These are phyloP conservation scores for Poeciliopsis occidentalis DNA, from an alignment of 2,113 vertebrate species.

Conservation along the genomic window DNA sequence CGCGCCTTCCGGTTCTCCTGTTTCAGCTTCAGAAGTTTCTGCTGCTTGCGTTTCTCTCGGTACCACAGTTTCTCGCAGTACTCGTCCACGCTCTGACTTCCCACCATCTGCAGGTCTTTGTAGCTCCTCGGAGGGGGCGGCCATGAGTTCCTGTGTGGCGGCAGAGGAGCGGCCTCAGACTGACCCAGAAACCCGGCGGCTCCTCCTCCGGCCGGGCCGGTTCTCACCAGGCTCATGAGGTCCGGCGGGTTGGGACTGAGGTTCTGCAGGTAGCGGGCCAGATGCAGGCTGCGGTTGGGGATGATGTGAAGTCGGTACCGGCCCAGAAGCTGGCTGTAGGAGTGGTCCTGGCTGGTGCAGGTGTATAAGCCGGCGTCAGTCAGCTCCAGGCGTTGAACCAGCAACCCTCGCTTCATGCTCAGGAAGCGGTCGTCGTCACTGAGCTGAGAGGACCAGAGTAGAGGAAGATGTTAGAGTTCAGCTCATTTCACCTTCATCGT, in stretches of 20 bases:
- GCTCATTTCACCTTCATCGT: background rate
- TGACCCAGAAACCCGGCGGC: constrained; percentile 11
- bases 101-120: constrained; percentile 78
- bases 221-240: background rate
- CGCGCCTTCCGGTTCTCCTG: constrained; percentile 81
- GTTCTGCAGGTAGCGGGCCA: background rate
- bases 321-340: constrained; percentile 76
- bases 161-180: background rate
- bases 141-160: constrained; percentile 46
- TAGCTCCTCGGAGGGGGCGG: constrained; percentile 55
- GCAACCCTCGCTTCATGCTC: constrained; percentile 79
- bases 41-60: constrained; percentile 82
- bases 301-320: constrained; percentile 81
- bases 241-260: constrained; percentile 6
- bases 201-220: fast-evolving
- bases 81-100: constrained; percentile 74
- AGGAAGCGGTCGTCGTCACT: constrained; percentile 56
- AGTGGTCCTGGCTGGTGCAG: constrained; percentile 78
- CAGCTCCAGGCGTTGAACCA: constrained; percentile 79
- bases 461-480: background rate
- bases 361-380: constrained; percentile 78
- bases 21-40: constrained; percentile 83
- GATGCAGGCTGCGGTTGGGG: constrained; percentile 57
- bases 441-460: constrained; percentile 44
- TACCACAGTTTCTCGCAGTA: constrained; percentile 85